Base-by-base conservation (phyloP, 2,888 invertebrate genomes). In the Protodeltote pygarga region DNA sequence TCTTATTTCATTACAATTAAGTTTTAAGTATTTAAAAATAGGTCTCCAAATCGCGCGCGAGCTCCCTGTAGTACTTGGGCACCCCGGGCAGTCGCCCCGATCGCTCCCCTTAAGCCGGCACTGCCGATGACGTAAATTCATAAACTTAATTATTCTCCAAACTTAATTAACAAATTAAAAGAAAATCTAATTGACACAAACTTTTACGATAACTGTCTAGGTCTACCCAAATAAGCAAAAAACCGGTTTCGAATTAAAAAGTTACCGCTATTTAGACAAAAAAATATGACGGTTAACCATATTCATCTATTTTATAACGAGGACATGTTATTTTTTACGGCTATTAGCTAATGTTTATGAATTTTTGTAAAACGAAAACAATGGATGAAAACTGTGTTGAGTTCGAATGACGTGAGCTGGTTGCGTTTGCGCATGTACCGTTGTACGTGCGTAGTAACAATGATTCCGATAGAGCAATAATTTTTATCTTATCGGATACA, bases 201-300 rank as follows among this genome's bases (percentile, higher is more conserved):
- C 55, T 58, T 70, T 67, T 70, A 70, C 50, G 58, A 65, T 50
- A 57, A 62, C 37, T 48, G n/a, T n/a, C n/a, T n/a, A n/a, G n/a
- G n/a, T 61, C 40, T 57, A 38, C 65, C n/a, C 47, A 62, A 69
- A 74, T 71, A 73, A 71, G 47, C 39, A 48, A 44, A 58, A 64
- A 79, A 78, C 77, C 59, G 62, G 78, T 75, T 72, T 59, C 23
- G 41, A 65, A 72, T 66, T 51, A 59, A 65, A 68, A 72, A 63
- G n/a, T 49, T 62, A 74, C 77, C 73, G 77, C 50, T 75, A 48
- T 10, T 5, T 11, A 25, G 4, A 41, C 35, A 51, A 64, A 52
- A 37, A 52, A 46, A 33, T 25, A 50, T 28, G 48, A 48, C 38
- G 27, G 35, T 42, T 47, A 45, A 34, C 65, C 34, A 63, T 65